Percentiles rank a stretch among this genome's conserved stretches.
Evolutionary conservation across 2,888 invertebrate species (phyloP).

Genomic region (Diarsia brunnea): DNA sequence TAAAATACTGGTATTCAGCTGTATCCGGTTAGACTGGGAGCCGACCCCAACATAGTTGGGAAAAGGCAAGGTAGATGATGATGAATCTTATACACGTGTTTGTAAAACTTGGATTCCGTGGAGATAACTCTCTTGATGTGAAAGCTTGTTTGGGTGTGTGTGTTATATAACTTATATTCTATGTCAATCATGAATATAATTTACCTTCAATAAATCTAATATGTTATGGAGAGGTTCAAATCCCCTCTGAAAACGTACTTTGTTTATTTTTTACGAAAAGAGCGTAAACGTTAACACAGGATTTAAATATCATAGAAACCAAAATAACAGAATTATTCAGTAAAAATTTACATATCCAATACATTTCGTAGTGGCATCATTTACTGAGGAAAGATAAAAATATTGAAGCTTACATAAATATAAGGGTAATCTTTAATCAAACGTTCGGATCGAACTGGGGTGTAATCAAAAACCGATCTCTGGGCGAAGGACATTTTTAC

Average conservation of each 20-base stretch:
- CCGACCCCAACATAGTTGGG: too few relatives aligned
- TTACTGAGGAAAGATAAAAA: constrained; percentile 51
- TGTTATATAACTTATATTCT: not conserved
- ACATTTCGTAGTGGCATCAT: constrained; percentile 35
- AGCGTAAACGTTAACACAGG: not conserved
- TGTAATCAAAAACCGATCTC: constrained; percentile 79
- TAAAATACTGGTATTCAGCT: too few relatives aligned
- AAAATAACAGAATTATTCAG: constrained; percentile 1
- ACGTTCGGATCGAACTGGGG: constrained; percentile 53
- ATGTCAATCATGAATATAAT: not conserved
- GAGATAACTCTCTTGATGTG: not conserved
- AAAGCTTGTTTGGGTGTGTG: not conserved
- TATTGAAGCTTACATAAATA: constrained; percentile 56
- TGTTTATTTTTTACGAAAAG: not conserved
- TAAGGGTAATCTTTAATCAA: constrained; percentile 70
- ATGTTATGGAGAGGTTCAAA: not conserved
- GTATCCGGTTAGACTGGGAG: too few relatives aligned
- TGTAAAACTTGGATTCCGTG: not conserved
- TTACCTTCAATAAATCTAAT: not conserved
- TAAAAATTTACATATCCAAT: constrained; percentile 37
- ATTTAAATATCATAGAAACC: constrained; percentile 1
- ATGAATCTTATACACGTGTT: too few relatives aligned
- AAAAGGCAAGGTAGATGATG: too few relatives aligned
- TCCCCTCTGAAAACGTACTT: not conserved
- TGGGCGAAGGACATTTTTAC: constrained; percentile 65